Evolutionary conservation across 2,888 invertebrate genomes (phyloP).

Genomic region (Eretmocerus hayati): DNA sequence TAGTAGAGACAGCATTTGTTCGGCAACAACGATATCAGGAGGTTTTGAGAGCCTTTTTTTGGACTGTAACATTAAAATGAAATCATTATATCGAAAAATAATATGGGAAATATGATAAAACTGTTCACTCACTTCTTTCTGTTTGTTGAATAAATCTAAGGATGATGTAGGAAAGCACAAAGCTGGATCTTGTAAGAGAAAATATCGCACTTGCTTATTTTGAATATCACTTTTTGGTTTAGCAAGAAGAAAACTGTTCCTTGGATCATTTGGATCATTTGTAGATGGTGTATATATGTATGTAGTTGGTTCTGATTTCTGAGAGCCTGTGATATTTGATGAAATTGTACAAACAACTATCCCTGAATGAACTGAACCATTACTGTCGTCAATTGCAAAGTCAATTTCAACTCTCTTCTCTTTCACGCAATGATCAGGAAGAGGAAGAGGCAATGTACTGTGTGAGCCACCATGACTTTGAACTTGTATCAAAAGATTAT

Average conservation of each 20-base stretch:
- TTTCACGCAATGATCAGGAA: constrained; percentile 34
- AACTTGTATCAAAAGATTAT: constrained; percentile 34
- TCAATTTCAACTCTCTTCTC: constrained; percentile 35
- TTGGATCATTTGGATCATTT: constrained; percentile 40
- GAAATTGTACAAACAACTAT: constrained; percentile 35
- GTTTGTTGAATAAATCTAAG: constrained; percentile 6
- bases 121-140: not conserved
- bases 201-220: constrained; percentile 29
- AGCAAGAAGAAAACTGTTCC: constrained; percentile 26
- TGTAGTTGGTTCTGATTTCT: constrained; percentile 17
- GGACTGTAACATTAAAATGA: constrained; percentile 1
- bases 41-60: constrained; percentile 26
- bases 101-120: no score
- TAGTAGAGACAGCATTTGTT: constrained; percentile 36
- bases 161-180: constrained; percentile 22
- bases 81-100: no score
- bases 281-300: constrained; percentile 26
- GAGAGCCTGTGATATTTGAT: constrained; percentile 23
- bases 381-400: constrained; percentile 34
- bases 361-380: constrained; percentile 33
- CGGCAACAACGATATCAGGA: constrained; percentile 36
- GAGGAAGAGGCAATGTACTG: constrained; percentile 35
- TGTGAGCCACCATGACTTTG: constrained; percentile 27
- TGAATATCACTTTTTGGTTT: constrained; percentile 21
- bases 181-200: constrained; percentile 32